These are phyloP conservation scores for Macaca nemestrina DNA, from an alignment of 2,113 vertebrate species.

Conservation along the genomic window DNA sequence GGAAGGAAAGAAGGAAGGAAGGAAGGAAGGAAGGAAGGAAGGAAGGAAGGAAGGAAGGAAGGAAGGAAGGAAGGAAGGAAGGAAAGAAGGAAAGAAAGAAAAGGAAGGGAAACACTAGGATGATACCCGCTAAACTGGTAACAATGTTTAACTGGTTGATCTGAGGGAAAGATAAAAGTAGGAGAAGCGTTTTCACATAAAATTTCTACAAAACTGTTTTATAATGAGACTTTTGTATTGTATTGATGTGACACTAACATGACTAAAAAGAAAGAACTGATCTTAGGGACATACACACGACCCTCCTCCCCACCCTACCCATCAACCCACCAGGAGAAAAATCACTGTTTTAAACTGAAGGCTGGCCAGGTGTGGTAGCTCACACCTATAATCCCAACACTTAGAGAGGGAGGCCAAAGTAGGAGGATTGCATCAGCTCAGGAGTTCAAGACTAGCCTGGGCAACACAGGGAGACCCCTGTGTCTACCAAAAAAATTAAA, in stretches of 20 bases:
- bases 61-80: rapidly evolving
- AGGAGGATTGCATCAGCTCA: too few species aligned
- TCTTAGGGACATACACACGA: neutral
- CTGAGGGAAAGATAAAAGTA: neutral
- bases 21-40: too few species aligned
- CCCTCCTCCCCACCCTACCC: neutral
- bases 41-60: too few species aligned
- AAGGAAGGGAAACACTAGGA: neutral
- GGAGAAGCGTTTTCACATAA: neutral
- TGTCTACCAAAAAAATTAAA: too few species aligned
- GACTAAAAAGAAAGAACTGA: neutral
- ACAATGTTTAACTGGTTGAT: too few species aligned
- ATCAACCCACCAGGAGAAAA: neutral
- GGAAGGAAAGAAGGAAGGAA: too few species aligned
- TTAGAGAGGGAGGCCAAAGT: too few species aligned
- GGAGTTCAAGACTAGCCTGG: too few species aligned
- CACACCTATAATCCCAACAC: too few species aligned
- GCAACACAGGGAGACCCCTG: too few species aligned
- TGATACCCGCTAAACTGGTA: neutral
- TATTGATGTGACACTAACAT: neutral
- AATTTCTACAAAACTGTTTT: neutral
- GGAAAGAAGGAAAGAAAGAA: too few species aligned
- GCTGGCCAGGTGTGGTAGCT: too few species aligned
- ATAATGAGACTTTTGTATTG: neutral
- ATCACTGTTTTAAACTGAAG: neutral